Conservation (phyloP, 2,888 invertebrate genomes). For the Lacanobia oleracea region DNA sequence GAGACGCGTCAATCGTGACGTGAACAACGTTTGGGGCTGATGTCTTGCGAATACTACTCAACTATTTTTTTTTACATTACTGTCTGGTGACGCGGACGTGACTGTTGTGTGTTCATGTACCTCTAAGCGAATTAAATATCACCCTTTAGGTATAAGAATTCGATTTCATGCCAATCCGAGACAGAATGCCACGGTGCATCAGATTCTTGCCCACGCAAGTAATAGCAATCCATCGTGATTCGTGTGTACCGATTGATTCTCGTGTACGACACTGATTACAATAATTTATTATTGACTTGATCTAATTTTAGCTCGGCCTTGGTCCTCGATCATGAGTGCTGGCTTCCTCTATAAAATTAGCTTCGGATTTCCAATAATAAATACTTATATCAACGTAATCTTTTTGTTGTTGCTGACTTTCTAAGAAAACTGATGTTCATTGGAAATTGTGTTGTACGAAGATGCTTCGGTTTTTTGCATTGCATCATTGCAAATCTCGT, state of each 20-base stretch:
- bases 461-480: not conserved
- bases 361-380: constrained; percentile 31
- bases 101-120: not conserved
- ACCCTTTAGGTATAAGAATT: constrained; percentile 12
- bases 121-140: not conserved
- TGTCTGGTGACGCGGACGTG: not conserved
- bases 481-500: not conserved
- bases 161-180: constrained; percentile 32
- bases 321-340: constrained; percentile 33
- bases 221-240: constrained; percentile 27
- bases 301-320: constrained; percentile 53
- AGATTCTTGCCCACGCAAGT: constrained; percentile 50
- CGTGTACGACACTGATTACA: constrained; percentile 40
- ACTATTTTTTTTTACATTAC: too few species aligned
- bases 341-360: constrained; percentile 42
- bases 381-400: constrained; percentile 1
- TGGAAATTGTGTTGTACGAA: not conserved
- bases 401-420: constrained; percentile 1
- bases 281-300: constrained; percentile 46
- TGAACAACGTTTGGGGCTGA: too few species aligned
- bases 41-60: too few species aligned
- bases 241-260: constrained; percentile 25
- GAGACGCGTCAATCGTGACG: too few species aligned
- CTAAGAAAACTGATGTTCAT: not conserved
- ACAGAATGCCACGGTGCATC: constrained; percentile 14